Conservation (phyloP, 1,140 invertebrate species). For the Sycophila sp. region DNA sequence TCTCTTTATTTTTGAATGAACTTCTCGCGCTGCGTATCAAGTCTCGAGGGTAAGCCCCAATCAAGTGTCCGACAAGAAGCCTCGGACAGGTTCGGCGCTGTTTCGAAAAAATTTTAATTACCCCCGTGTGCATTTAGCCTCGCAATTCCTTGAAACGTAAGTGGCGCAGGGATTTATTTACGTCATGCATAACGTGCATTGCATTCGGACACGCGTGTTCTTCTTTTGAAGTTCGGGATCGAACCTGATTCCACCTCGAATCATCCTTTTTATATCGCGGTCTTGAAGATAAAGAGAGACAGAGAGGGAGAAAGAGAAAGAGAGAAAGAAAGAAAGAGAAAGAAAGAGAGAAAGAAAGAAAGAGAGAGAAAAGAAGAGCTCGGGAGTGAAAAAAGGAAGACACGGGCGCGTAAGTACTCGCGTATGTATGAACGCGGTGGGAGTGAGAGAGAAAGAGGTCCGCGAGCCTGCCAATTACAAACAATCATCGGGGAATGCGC, state of each 20-base stretch:
- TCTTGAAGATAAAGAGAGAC: neutral
- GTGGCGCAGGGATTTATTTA: neutral
- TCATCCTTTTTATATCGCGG: too few relatives aligned
- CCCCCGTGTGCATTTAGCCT: neutral
- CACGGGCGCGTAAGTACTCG: neutral
- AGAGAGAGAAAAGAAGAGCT: too few relatives aligned
- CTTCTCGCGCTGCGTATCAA: too few relatives aligned
- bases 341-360: too few relatives aligned
- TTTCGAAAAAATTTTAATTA: conserved; percentile 7
- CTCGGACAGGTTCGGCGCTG: neutral
- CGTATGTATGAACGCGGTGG: too few relatives aligned
- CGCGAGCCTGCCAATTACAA: conserved; percentile 22
- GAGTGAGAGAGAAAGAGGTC: neutral
- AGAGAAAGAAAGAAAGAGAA: neutral
- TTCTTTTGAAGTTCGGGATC: neutral
- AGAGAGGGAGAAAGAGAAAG: neutral
- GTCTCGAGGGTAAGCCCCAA: neutral
- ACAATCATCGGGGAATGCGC: conserved; percentile 31
- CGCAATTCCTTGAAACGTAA: conserved; percentile 5
- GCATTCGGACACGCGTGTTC: too few relatives aligned
- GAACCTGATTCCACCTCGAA: too few relatives aligned
- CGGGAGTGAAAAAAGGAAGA: too few relatives aligned
- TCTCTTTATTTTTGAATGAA: too few relatives aligned
- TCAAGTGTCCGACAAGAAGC: too few relatives aligned
- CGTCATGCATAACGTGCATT: neutral